Base-by-base conservation (phyloP, 2,888 invertebrate genomes). In the Mayetiola destructor region DNA sequence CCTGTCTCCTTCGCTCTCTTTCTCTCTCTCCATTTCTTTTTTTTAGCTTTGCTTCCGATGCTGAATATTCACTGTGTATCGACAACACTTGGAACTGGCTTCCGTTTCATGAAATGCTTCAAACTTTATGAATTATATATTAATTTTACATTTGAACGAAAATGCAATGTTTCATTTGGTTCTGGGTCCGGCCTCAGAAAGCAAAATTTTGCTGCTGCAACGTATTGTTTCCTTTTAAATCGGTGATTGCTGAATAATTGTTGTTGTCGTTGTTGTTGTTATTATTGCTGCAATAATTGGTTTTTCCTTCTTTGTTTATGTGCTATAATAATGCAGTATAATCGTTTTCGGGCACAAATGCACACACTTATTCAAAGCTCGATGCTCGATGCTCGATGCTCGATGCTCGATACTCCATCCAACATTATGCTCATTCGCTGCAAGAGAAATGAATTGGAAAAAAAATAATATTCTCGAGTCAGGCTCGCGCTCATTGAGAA, bases 111-210 rank as follows among this genome's bases (percentile, higher is more conserved):
- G 27, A 27, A n/a, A n/a, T n/a, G n/a, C n/a, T 27, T 10, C 23
- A 48, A 48, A 48, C 48, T 27, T 48, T 48, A 48, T 48, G 48
- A 48, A 48, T 48, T 48, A 48, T n/a, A n/a, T 48, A 48, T 48
- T 27, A 48, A 48, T 48, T 48, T 48, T 48, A 27, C 27, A 27
- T 48, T 14, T 10, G 16, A 3, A 8, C 8, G 32, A 32, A 27
- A 48, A 48, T 27, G n/a, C 48, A 48, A n/a, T 48, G 27, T 27
- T 48, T 48, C 29, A 27, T 48, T 48, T 32, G 21, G 6, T 23
- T 21, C 23, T 39, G 18, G 4, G 3, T n/a, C n/a, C n/a, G n/a
- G n/a, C n/a, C n/a, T n/a, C n/a, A n/a, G n/a, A n/a, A n/a, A n/a
- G n/a, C 10, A 9, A 9, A 10, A 10, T 32, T 32, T 18, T 39